phyloP scores from a whole-genome alignment of 2,797 vertebrate species.

The Sebastes itinus region DNA sequence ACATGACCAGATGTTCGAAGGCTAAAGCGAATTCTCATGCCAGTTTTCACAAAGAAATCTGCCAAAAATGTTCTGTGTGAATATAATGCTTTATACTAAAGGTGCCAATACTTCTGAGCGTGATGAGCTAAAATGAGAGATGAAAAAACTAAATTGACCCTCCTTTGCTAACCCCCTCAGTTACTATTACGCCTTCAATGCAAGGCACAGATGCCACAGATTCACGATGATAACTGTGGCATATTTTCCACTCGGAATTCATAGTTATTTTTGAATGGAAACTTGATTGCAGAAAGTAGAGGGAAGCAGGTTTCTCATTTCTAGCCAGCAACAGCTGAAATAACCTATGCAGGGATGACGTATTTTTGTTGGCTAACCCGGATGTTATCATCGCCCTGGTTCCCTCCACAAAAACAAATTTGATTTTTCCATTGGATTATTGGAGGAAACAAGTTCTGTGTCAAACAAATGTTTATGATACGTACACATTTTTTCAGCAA shows the following conservation, averaged over 20 bases:
- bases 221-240: background rate
- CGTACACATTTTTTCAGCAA: too few species aligned
- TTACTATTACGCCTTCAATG: background rate
- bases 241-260: background rate
- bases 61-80: background rate
- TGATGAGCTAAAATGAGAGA: background rate
- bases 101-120: background rate
- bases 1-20: background rate
- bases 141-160: background rate
- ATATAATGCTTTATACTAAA: background rate
- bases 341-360: too few species aligned
- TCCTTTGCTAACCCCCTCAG: background rate
- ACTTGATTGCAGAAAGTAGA: background rate
- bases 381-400: too few species aligned
- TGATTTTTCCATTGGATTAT: too few species aligned
- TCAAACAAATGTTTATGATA: too few species aligned
- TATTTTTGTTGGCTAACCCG: too few species aligned
- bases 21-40: background rate
- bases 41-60: background rate
- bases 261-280: background rate
- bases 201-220: background rate
- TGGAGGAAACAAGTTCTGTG: too few species aligned
- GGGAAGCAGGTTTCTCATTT: background rate
- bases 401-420: too few species aligned
- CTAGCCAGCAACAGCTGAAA: too few species aligned